Evolutionary conservation across 2,113 vertebrate genomes (phyloP).

Genomic region (Lontra canadensis): DNA sequence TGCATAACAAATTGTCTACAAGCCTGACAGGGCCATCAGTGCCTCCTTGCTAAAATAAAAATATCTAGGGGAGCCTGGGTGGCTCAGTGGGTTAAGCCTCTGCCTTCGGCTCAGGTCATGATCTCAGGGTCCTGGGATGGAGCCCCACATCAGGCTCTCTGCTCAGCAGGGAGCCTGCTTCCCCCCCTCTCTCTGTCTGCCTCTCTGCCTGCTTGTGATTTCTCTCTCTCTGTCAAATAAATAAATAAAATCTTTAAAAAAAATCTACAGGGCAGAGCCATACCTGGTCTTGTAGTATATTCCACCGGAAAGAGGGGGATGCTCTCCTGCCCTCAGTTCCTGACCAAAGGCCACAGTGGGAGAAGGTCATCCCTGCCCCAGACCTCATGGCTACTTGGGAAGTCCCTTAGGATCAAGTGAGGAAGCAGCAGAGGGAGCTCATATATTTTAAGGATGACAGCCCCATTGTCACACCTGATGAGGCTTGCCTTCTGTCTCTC

Average conservation of each 20-base stretch:
- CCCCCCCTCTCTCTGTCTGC: no score
- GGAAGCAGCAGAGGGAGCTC: background rate
- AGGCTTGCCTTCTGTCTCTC: background rate
- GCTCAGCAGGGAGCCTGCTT: no score
- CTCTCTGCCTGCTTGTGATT: no score
- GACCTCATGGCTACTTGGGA: background rate
- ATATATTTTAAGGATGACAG: background rate
- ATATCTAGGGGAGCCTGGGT: background rate
- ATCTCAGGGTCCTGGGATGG: no score
- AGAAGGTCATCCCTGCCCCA: background rate
- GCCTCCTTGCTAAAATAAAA: background rate
- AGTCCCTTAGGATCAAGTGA: background rate
- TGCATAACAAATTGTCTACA: background rate
- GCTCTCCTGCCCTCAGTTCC: background rate
- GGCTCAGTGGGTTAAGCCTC: no score
- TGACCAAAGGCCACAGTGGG: background rate
- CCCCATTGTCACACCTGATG: rapidly evolving
- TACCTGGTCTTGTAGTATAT: background rate
- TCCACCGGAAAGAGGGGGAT: background rate
- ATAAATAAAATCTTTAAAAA: no score
- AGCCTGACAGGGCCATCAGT: background rate
- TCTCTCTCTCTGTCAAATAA: no score
- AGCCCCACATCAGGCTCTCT: no score
- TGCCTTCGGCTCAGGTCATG: no score
- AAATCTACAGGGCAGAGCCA: background rate